These are phyloP conservation scores for Dipodomys spectabilis DNA, from an alignment of 2,113 vertebrate species.

Conservation along the genomic window DNA sequence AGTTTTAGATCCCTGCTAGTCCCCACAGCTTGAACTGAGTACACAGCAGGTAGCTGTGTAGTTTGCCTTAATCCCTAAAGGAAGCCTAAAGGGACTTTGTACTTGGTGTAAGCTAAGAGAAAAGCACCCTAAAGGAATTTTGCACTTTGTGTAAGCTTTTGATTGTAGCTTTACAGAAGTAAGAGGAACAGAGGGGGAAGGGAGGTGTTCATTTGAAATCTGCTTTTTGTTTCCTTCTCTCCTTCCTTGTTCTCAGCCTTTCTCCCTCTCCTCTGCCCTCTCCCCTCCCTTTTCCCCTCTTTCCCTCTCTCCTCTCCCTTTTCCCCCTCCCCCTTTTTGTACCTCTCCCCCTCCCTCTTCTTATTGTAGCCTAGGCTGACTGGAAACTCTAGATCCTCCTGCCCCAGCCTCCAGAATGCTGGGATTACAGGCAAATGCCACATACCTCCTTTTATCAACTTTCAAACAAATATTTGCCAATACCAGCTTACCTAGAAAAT, in stretches of 20 bases:
- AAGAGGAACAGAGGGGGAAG: neutral
- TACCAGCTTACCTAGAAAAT: neutral
- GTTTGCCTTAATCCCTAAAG: neutral
- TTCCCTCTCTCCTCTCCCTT: too few species aligned
- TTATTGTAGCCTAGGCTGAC: neutral
- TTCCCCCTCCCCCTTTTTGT: too few species aligned
- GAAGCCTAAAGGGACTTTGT: constrained; percentile 21
- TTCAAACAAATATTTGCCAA: constrained; percentile 32
- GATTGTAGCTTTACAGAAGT: constrained; percentile 36
- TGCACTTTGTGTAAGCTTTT: neutral
- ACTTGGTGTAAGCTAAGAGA: neutral
- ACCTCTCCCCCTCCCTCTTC: neutral
- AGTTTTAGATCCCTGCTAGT: constrained; percentile 17
- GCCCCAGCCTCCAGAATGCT: neutral
- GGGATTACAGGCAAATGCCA: neutral
- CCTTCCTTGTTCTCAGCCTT: too few species aligned
- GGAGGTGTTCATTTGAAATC: neutral
- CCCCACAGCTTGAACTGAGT: constrained; percentile 2
- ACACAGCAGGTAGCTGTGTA: neutral
- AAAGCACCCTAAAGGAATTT: too few species aligned
- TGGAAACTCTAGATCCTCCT: neutral
- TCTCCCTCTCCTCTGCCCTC: too few species aligned
- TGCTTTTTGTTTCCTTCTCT: neutral
- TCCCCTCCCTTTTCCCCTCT: too few species aligned
- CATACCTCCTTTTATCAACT: neutral